Conservation (phyloP, 2,113 vertebrate genomes). For the Calyptomena viridis region DNA sequence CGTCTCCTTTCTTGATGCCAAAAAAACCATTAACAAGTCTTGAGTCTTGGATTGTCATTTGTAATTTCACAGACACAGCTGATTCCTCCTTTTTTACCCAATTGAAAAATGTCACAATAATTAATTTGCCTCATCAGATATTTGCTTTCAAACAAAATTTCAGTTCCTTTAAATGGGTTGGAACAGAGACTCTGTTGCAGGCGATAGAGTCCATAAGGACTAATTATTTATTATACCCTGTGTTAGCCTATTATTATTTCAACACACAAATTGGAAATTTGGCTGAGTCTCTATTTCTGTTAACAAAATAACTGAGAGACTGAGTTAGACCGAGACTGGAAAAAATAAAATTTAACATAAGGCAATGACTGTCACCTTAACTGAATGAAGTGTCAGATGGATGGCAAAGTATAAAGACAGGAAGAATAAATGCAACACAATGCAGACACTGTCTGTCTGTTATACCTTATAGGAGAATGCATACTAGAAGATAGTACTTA, state of each 20-base stretch:
- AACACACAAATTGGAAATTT: slow-evolving; percentile 5
- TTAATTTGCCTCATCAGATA: slow-evolving; percentile 65
- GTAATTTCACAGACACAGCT: slow-evolving; percentile 58
- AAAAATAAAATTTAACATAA: background rate
- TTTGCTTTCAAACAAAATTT: slow-evolving; percentile 57
- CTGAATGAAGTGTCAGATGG: background rate
- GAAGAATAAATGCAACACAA: slow-evolving; percentile 16
- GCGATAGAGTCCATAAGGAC: background rate
- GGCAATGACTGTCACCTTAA: background rate
- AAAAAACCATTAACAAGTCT: slow-evolving; percentile 61
- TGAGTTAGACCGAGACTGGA: background rate
- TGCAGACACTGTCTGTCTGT: background rate
- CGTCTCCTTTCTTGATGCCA: slow-evolving; percentile 49
- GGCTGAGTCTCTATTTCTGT: background rate
- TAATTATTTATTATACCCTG: slow-evolving; percentile 2
- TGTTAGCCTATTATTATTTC: slow-evolving; percentile 9
- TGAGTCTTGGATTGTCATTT: slow-evolving; percentile 21
- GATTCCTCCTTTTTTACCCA: slow-evolving; percentile 59
- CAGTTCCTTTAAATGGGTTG: background rate
- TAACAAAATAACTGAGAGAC: background rate
- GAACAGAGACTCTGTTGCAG: background rate
- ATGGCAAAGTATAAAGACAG: background rate
- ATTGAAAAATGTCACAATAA: slow-evolving; percentile 56
- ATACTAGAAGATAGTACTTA: background rate
- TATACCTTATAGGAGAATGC: background rate